Evolutionary conservation across 2,888 invertebrate species (phyloP), one percentile per base, ranked within the genome.

Genomic region (Leptopterna dolabrata): DNA sequence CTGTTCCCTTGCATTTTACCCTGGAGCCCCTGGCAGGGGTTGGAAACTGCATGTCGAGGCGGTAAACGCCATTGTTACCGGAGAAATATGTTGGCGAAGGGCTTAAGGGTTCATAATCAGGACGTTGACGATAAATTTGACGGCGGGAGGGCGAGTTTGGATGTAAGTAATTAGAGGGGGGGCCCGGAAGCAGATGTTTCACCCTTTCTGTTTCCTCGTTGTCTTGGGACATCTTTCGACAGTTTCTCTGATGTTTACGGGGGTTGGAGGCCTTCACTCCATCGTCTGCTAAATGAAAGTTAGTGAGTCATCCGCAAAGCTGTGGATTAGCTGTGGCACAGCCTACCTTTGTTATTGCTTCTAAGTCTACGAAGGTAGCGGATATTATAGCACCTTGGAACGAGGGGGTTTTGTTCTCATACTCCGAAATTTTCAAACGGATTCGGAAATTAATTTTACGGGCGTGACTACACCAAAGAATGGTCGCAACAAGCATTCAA

Each of bases 81-180:
- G 43, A 78, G 78, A 45, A 78, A 78, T 43, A 43, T 45, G 43
- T 43, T 27, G 30, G 29, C 30, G 41, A 76, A 36, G 76, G 78
- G 78, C 43, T 43, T 45, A 78, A 16, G 27, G 78, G 41, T 78
- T 24, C 78, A 78, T 78, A 43, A 76, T 76, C 78, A 78, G 45
- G 27, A 78, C 78, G 78, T 78, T 78, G 78, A 78, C 78, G 45
- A 78, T 78, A 78, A 78, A 78, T 78, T 78, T 43, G 78, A 78
- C 41, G 45, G 41, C 14, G 78, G 78, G 81, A 27, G 51, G 55
- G 24, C 51, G 81, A 55, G 55, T 30, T 81, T 73, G 30, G 51
- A 29, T 51, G 51, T 55, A 55, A 81, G 81, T 55, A 81, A 81
- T 81, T 81, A 81, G 45, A 55, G 51, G 47, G 81, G 47, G 55